phyloP scores from a whole-genome alignment of 2,888 invertebrate species.

The Carcina quercana region DNA sequence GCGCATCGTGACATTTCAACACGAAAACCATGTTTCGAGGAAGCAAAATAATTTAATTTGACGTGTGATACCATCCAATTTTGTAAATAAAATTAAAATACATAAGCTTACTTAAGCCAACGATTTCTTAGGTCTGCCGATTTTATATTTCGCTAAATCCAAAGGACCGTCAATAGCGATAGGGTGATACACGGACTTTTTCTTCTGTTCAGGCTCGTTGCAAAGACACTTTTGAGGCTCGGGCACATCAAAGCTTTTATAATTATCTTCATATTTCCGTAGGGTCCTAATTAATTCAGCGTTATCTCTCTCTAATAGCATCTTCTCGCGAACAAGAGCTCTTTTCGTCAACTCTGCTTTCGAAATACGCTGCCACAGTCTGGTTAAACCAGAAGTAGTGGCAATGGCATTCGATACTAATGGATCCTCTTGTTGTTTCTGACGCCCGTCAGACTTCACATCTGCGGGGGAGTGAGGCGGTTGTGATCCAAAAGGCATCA shows the following conservation, averaged over 20 bases:
- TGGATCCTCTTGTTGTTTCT: conserved; percentile 40
- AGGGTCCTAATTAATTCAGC: too few species aligned
- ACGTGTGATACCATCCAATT: too few species aligned
- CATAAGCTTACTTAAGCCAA: too few species aligned
- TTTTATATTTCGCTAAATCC: conserved; percentile 36
- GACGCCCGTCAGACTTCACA: conserved; percentile 30
- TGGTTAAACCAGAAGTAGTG: conserved; percentile 45
- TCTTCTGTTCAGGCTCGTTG: conserved; percentile 17
- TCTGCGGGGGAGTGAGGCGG: conserved; percentile 36
- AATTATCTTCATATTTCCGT: too few species aligned
- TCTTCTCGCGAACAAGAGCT: conserved; percentile 51
- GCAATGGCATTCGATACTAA: conserved; percentile 39
- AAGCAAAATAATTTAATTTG: conserved; percentile 14
- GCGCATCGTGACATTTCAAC: conserved; percentile 19
- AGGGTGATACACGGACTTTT: conserved; percentile 20
- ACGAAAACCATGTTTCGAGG: conserved; percentile 17
- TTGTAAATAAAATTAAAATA: too few species aligned
- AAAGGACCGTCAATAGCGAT: conserved; percentile 41
- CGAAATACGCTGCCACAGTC: conserved; percentile 57
- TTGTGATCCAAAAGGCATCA: conserved; percentile 47
- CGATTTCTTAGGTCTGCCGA: too few species aligned
- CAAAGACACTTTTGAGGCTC: conserved; percentile 36
- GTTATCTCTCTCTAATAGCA: conserved; percentile 48
- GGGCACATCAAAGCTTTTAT: conserved; percentile 23
- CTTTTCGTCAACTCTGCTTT: conserved; percentile 52